phyloP scores from a whole-genome alignment of 1,140 invertebrate species.

The Drosophila sechellia region DNA sequence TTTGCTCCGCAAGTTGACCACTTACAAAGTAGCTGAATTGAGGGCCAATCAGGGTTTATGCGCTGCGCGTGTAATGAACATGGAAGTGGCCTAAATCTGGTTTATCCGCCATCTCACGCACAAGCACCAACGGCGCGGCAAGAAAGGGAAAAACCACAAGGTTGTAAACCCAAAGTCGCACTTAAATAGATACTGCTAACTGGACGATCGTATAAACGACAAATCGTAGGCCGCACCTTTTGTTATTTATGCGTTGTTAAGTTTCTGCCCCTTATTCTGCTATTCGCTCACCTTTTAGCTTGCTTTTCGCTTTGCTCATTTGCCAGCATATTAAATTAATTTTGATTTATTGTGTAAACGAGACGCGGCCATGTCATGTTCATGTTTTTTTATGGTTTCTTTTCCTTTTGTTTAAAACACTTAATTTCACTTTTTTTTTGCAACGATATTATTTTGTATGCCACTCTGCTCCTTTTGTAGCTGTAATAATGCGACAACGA shows the following conservation, averaged over 20 bases:
- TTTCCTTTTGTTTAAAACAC: slow-evolving; percentile 52
- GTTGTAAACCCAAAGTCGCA: background rate
- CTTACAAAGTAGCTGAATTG: slow-evolving; percentile 15
- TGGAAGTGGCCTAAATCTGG: slow-evolving; percentile 27
- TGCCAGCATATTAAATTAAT: slow-evolving; percentile 81
- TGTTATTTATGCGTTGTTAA: slow-evolving; percentile 40
- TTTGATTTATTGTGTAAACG: slow-evolving; percentile 80
- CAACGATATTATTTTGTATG: slow-evolving; percentile 57
- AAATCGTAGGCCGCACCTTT: slow-evolving; percentile 33
- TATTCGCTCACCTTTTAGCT: slow-evolving; percentile 71
- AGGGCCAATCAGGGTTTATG: slow-evolving; percentile 29
- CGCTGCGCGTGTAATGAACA: slow-evolving; percentile 17
- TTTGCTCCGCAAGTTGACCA: slow-evolving; percentile 6
- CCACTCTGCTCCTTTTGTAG: slow-evolving; percentile 47
- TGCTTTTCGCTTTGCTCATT: slow-evolving; percentile 69
- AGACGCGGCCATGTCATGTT: slow-evolving; percentile 74
- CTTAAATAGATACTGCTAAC: slow-evolving; percentile 22
- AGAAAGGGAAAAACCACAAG: background rate
- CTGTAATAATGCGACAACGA: slow-evolving; percentile 74
- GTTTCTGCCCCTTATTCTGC: slow-evolving; percentile 9
- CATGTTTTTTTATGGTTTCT: slow-evolving; percentile 49
- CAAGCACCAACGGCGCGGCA: background rate
- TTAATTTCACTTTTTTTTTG: slow-evolving; percentile 81
- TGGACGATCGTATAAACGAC: slow-evolving; percentile 38
- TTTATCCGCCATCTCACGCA: slow-evolving; percentile 8